Evolutionary conservation across 1,140 invertebrate species (phyloP), one percentile per base, ranked within the genome.

Genomic region (Caerostris darwini): DNA sequence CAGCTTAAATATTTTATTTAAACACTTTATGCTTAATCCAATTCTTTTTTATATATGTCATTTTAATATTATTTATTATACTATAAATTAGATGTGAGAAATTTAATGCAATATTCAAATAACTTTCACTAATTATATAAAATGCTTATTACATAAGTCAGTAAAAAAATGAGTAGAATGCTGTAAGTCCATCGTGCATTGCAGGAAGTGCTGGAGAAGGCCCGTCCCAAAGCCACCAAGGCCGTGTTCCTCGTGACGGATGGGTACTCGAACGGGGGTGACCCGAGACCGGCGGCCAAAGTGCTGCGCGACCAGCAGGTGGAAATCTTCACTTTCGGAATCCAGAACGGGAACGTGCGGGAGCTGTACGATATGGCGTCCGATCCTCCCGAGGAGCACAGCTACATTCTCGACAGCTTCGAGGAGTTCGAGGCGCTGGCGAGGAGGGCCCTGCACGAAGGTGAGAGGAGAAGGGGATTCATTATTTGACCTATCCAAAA

Each of bases 201-300:
- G 4, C 94, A 97, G 97, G 96, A 96, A 94, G 97, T 97, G 17
- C 96, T 97, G 5, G 95, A 96, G 77, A 96, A 96, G n/a, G 96
- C 96, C 12, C 96, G 97, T 5, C 95, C 95, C 7, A 95, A 96
- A n/a, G 96, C 97, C 0, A 96, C 95, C 71, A 97, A 97, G 95
- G 97, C 97, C 0, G 96, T 98, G 5, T 97, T 98, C 95, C 95
- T 98, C 0, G 97, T 98, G 83, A 98, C 97, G 3, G 97, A 98
- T 95, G 97, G 97, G 8, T 98, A 97, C 95, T 97, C 97, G 50
- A 98, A 97, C 95, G 97, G 97, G 0, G 97, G 97, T 0, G 97
- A 97, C 96, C 97, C 97, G 0, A 95, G 97, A 64, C 96, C 97
- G 7, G 96, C 97, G 2, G 97, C 97, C 0, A 95, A 96, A 61